Evolutionary conservation across 2,888 invertebrate species (phyloP).

Genomic region (Lacanobia oleracea): DNA sequence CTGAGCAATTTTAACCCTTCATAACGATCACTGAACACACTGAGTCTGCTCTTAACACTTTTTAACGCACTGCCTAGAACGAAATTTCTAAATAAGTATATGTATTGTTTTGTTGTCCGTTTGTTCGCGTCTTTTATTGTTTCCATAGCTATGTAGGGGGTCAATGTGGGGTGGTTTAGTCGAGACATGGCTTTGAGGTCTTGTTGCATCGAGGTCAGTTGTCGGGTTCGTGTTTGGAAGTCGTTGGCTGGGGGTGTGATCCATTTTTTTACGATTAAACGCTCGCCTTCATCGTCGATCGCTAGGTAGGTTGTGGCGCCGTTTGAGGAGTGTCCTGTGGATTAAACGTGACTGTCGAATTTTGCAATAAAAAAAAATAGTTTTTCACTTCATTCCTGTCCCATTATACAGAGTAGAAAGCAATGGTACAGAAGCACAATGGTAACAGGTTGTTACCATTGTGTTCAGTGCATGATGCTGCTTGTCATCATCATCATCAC

Average conservation of each 20-base stretch:
- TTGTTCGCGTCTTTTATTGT: conserved; percentile 90
- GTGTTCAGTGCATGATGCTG: too few species aligned
- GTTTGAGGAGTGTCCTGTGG: conserved; percentile 92
- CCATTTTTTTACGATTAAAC: conserved; percentile 95
- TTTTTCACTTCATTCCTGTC: too few species aligned
- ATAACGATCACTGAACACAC: conserved; percentile 75
- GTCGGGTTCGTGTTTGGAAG: conserved; percentile 87
- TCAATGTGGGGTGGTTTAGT: conserved; percentile 93
- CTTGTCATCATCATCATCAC: too few species aligned
- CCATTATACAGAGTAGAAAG: too few species aligned
- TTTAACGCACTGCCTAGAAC: conserved; percentile 88
- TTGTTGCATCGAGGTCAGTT: conserved; percentile 93
- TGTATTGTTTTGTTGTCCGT: conserved; percentile 78
- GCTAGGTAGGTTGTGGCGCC: conserved; percentile 94
- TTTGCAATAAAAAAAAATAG: background rate
- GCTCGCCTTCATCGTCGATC: conserved; percentile 94
- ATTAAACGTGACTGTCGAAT: conserved; percentile 36
- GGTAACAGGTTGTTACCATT: too few species aligned
- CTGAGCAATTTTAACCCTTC: conserved; percentile 88
- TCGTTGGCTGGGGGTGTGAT: conserved; percentile 85
- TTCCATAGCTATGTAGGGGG: conserved; percentile 94
- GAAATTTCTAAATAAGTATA: conserved; percentile 94
- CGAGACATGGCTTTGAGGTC: conserved; percentile 94
- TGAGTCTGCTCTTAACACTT: conserved; percentile 72
- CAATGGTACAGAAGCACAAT: too few species aligned